A percentile compares a stretch with the other conserved stretches of the same genome.
Conservation (phyloP, 2,797 vertebrate species). For the Enteromius afrohamiltoni region DNA sequence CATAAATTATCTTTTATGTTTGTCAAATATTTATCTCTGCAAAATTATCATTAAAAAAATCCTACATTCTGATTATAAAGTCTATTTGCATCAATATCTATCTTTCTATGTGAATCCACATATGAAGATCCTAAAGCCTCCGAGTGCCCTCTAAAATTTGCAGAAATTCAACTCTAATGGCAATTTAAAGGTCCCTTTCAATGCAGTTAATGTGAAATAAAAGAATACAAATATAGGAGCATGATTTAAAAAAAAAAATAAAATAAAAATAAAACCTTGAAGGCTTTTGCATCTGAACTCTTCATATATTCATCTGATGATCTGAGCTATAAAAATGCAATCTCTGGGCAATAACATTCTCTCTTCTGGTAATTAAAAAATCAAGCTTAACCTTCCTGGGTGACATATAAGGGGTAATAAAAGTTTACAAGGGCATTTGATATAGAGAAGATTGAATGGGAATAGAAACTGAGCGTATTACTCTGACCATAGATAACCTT, state of each 20-base stretch:
- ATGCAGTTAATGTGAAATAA: background rate
- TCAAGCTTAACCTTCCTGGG: background rate
- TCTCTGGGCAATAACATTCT: background rate
- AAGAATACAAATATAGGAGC: background rate
- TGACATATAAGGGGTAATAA: conserved; percentile 26
- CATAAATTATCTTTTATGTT: background rate
- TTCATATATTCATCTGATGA: background rate
- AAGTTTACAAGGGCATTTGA: conserved; percentile 17
- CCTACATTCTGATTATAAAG: background rate
- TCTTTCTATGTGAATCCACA: too few relatives aligned
- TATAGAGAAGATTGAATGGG: background rate
- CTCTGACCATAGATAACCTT: background rate
- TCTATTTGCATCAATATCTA: too few relatives aligned
- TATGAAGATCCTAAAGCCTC: background rate
- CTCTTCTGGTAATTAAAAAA: conserved; percentile 31
- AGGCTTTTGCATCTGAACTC: background rate
- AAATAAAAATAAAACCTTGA: background rate
- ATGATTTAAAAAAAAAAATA: too few relatives aligned
- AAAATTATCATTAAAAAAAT: background rate
- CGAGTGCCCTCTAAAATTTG: background rate
- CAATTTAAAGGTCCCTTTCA: background rate
- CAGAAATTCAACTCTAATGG: background rate
- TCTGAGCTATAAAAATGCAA: background rate
- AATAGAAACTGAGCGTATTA: background rate
- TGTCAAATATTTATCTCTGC: background rate